Evolutionary conservation across 2,797 vertebrate species (phyloP), one percentile per base, ranked within the genome.

Genomic region (Pseudochromis fuscus): DNA sequence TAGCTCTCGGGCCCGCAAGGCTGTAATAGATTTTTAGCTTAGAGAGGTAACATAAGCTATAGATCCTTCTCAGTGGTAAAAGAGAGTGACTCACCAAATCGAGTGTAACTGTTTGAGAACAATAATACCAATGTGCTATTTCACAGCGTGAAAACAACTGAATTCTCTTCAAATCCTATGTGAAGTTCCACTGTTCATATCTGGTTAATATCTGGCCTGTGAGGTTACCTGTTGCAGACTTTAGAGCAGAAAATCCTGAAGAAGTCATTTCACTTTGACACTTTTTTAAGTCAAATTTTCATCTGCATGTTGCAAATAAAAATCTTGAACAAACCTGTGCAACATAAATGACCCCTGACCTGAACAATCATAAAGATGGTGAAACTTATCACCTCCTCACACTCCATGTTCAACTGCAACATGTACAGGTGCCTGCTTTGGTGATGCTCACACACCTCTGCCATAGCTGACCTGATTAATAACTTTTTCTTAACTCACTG

Each of bases 21-120:
- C 85, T 89, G 73, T 83, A 87, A 91, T 90, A 91, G 91, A 93
- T 92, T 91, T 91, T 90, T 86, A 86, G 87, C 88, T 89, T 89
- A 82, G 83, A 88, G 86, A 84, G 72, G 82, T 90, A 87, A 90
- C 88, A 90, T 82, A 75, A 80, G 82, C 82, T 81, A 86, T 88
- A 83, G 88, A 91, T 91, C 83, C 73, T 71, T 73, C 79, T 80
- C 83, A 86, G 40, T 55, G 71, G 74, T 88, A 80, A 84, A 79
- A 89, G 63, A 87, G 78, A 85, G 71, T 50, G 68, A 88, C 65
- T 81, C 69, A 58, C 77, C 59, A 74, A 82, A 87, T 85, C 48
- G 28, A 88, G 87, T 69, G 33, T 52, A 67, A 53, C 73, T 78
- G 67, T 79, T 70, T 57, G 44, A 75, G 56, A 81, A 72, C 55